Percentiles rank a stretch among this genome's conserved stretches.
These are phyloP conservation scores for Empidonax alnorum DNA, from an alignment of 2,113 vertebrate genomes.

Conservation along the genomic window DNA sequence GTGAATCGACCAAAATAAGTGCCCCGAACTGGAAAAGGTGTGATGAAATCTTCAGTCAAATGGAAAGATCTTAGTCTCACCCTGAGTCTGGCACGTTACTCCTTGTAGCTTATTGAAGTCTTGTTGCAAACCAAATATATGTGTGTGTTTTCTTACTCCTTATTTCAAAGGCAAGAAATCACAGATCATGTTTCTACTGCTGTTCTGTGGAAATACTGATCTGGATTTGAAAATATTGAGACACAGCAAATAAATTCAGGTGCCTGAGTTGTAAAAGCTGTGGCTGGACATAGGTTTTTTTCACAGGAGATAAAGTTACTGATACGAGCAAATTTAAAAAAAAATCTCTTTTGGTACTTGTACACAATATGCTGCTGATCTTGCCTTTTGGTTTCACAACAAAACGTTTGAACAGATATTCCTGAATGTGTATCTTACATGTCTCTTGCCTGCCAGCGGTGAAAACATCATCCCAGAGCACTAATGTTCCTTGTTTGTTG, in stretches of 20 bases:
- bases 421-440: neutral
- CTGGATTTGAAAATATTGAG: neutral
- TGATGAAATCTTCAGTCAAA: neutral
- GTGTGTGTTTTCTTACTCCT: neutral
- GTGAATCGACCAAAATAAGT: conserved; percentile 26
- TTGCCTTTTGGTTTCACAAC: neutral
- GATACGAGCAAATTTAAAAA: neutral
- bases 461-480: neutral
- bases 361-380: neutral
- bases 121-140: neutral
- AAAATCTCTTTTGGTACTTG: neutral
- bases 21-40: neutral
- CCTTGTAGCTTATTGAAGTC: neutral
- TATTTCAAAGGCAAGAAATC: neutral
- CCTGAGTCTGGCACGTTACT: neutral
- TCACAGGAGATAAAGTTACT: neutral
- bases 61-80: neutral
- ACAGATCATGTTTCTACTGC: neutral
- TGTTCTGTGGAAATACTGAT: neutral
- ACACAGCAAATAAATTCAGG: neutral
- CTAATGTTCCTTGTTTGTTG: conserved; percentile 77
- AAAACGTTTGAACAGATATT: neutral
- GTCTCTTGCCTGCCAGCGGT: conserved; percentile 1
- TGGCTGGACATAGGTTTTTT: neutral
- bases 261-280: neutral